Conservation (phyloP, 2,888 invertebrate species). For the Laothoe populi region DNA sequence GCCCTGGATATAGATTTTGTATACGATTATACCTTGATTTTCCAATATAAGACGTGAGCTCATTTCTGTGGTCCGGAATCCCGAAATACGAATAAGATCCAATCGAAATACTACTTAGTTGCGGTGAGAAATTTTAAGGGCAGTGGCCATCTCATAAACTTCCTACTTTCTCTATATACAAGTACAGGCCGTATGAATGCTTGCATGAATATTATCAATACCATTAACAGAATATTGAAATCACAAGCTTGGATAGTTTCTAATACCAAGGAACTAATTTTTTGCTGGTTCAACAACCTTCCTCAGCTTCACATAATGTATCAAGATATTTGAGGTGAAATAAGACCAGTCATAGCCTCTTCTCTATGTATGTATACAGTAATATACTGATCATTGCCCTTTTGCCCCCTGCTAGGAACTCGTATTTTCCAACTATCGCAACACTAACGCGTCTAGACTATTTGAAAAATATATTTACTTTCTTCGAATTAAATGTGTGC, state of each 20-base stretch:
- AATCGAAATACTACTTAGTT: slow-evolving; percentile 2
- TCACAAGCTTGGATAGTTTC: not conserved
- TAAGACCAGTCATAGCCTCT: no score
- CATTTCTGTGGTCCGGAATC: not conserved
- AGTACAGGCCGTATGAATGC: not conserved
- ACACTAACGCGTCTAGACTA: not conserved
- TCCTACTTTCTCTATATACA: slow-evolving; percentile 13
- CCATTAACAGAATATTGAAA: not conserved
- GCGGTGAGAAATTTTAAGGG: slow-evolving; percentile 2
- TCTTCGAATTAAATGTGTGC: not conserved
- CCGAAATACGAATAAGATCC: not conserved
- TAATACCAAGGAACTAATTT: not conserved
- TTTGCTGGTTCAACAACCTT: no score
- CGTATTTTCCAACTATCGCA: not conserved
- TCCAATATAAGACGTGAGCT: slow-evolving; percentile 1
- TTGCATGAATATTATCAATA: not conserved
- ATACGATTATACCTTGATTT: not conserved
- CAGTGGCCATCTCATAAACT: slow-evolving; percentile 12
- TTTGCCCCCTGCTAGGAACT: not conserved
- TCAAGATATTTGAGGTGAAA: no score
- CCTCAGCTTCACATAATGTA: no score
- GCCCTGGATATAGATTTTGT: no score
- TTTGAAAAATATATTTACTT: not conserved
- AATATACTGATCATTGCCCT: not conserved
- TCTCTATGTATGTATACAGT: not conserved